phyloP scores from a whole-genome alignment of 1,140 invertebrate genomes.

The Drosophila varians region DNA sequence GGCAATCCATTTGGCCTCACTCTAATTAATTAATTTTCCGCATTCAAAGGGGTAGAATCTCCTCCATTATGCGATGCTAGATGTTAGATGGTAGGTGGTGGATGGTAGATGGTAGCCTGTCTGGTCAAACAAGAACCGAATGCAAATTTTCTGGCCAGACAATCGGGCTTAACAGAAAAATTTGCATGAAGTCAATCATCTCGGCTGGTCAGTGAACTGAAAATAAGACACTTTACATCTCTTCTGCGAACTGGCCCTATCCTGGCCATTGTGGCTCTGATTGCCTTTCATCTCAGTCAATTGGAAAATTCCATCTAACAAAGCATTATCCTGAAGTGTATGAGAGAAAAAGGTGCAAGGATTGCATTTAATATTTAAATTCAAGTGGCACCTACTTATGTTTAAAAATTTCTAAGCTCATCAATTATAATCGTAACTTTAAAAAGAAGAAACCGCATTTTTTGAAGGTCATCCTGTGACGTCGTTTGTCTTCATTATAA shows the following conservation, averaged over 20 bases:
- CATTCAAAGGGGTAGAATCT: conserved; percentile 7
- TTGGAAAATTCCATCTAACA: conserved; percentile 33
- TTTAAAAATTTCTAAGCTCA: conserved; percentile 6
- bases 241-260: conserved; percentile 4
- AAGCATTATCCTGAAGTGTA: conserved; percentile 9
- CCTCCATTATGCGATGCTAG: too few species aligned
- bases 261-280: conserved; percentile 22
- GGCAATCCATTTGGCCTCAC: conserved; percentile 12
- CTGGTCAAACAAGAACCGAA: conserved; percentile 27
- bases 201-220: conserved; percentile 35
- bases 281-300: conserved; percentile 37
- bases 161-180: conserved; percentile 28
- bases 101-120: conserved; percentile 1
- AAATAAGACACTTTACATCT: conserved; percentile 28
- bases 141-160: conserved; percentile 30
- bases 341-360: not conserved
- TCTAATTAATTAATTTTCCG: conserved; percentile 47
- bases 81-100: too few species aligned
- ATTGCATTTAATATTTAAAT: not conserved
- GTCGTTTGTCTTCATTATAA: conserved; percentile 67
- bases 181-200: conserved; percentile 43
- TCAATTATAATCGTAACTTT: conserved; percentile 44
- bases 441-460: conserved; percentile 20
- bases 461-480: conserved; percentile 33
- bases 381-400: too few species aligned